phyloP scores from a whole-genome alignment of 2,113 vertebrate genomes.

The rabbit (Oryctolagus cuniculus) region DNA sequence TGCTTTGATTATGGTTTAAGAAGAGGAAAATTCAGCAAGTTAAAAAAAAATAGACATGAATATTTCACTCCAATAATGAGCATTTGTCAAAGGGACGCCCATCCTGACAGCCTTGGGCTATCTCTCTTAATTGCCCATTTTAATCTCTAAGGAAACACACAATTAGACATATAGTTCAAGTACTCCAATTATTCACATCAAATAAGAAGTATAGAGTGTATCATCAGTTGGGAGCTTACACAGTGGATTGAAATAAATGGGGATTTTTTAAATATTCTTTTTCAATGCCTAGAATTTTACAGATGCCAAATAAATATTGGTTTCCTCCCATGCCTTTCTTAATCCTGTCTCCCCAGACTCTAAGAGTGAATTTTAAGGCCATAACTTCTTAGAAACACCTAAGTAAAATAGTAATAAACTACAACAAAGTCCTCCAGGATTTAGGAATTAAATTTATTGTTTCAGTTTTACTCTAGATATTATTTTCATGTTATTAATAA shows the following conservation, averaged over 20 bases:
- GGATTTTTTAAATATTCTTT: not conserved
- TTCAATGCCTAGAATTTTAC: not conserved
- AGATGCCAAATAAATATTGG: not conserved
- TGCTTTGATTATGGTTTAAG: not conserved
- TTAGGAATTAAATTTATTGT: not conserved
- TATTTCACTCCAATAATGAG: not conserved
- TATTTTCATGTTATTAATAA: conserved; percentile 2
- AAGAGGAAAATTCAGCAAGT: not conserved
- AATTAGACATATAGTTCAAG: conserved; percentile 24
- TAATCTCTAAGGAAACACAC: conserved; percentile 15
- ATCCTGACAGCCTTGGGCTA: not conserved
- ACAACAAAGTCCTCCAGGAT: not conserved
- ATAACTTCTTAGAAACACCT: not conserved
- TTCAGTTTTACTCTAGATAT: conserved; percentile 24
- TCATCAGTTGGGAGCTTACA: conserved; percentile 11
- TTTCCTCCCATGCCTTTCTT: not conserved
- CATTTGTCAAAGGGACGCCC: not conserved
- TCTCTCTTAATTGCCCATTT: conserved; percentile 9
- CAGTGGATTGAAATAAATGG: not conserved
- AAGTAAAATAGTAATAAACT: not conserved
- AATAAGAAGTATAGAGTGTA: not conserved
- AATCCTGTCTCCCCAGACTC: not conserved
- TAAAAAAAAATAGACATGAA: not conserved
- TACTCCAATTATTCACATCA: not conserved
- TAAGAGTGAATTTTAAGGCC: not conserved